phyloP scores from a whole-genome alignment of 1,140 invertebrate species.

The Anastrepha obliqua region DNA sequence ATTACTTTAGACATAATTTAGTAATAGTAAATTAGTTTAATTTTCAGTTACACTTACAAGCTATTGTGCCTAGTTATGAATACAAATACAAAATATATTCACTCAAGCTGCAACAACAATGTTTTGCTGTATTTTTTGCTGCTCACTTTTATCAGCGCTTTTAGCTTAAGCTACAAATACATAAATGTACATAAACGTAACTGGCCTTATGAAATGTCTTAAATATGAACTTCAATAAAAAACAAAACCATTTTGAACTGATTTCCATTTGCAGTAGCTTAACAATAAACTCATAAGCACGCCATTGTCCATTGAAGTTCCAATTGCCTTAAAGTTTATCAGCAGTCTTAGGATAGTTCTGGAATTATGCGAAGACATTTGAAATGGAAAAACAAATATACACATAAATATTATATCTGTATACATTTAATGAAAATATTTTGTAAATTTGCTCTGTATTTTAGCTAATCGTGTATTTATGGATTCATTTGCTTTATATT shows the following conservation, averaged over 20 bases:
- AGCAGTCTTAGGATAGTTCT: neutral
- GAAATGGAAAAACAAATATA: neutral
- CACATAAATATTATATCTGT: neutral
- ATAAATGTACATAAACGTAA: conserved; percentile 1
- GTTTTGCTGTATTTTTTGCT: neutral
- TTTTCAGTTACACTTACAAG: neutral
- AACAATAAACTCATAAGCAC: neutral
- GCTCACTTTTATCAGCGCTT: neutral
- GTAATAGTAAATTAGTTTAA: conserved; percentile 31
- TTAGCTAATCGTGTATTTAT: conserved; percentile 8
- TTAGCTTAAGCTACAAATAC: neutral
- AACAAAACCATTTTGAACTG: neutral
- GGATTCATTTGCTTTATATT: neutral
- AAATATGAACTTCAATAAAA: neutral
- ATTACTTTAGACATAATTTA: conserved; percentile 21
- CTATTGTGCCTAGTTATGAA: neutral
- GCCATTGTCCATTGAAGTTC: neutral
- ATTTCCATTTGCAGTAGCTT: neutral
- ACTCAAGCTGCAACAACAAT: neutral
- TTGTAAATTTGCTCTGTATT: conserved; percentile 34
- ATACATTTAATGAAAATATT: neutral
- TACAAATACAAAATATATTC: neutral
- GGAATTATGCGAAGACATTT: neutral
- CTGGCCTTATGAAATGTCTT: neutral
- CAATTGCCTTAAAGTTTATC: conserved; percentile 14